These are phyloP conservation scores for Schlechtendalia chinensis DNA, from an alignment of 1,140 invertebrate genomes.

Conservation along the genomic window DNA sequence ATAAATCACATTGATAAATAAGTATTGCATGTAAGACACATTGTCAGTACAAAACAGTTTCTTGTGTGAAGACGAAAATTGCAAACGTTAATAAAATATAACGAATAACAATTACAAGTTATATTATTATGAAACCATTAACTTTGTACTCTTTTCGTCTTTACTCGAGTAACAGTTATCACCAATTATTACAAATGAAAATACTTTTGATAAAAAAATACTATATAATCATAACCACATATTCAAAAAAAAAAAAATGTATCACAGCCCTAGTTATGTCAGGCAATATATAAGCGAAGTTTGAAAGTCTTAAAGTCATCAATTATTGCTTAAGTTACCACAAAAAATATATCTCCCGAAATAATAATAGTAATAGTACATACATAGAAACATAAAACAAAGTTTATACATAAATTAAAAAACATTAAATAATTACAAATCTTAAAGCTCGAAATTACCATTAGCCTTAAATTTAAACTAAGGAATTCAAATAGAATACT, in stretches of 20 bases:
- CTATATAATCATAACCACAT: slow-evolving; percentile 34
- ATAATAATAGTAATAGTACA: slow-evolving; percentile 38
- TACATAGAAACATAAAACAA: slow-evolving; percentile 37
- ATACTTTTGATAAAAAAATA: slow-evolving; percentile 26
- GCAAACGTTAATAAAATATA: background rate
- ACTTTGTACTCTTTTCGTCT: background rate
- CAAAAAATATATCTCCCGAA: background rate
- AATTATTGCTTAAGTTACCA: slow-evolving; percentile 32
- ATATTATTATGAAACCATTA: background rate
- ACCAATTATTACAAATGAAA: background rate
- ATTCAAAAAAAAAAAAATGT: slow-evolving; percentile 17
- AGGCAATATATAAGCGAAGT: slow-evolving; percentile 44
- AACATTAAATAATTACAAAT: no score
- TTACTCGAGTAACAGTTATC: slow-evolving; percentile 22
- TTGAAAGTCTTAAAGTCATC: slow-evolving; percentile 21
- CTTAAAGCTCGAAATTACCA: slow-evolving; percentile 35
- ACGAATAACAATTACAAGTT: background rate
- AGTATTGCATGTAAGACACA: slow-evolving; percentile 44
- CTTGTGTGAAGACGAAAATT: background rate
- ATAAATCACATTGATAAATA: slow-evolving; percentile 28
- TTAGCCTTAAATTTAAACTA: slow-evolving; percentile 27
- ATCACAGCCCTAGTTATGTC: slow-evolving; percentile 48
- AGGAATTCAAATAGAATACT: slow-evolving; percentile 35
- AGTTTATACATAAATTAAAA: slow-evolving; percentile 26
- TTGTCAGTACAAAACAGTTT: slow-evolving; percentile 13